These are phyloP conservation scores for Rhaphigaster nebulosa DNA, from an alignment of 2,888 invertebrate genomes.

Conservation along the genomic window DNA sequence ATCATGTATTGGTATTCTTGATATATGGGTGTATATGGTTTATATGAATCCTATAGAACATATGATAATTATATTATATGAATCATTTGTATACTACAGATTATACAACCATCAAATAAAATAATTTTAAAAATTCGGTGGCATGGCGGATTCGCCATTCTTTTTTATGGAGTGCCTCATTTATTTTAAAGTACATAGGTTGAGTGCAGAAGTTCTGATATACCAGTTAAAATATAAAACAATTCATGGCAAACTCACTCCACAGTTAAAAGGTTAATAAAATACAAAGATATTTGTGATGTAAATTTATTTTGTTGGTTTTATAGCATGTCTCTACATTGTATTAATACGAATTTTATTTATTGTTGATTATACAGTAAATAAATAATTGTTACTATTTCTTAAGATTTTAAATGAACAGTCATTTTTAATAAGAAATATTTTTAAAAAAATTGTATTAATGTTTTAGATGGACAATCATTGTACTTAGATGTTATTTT, in stretches of 20 bases:
- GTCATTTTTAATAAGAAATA: not conserved
- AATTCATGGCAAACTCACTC: not conserved
- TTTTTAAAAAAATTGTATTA: not conserved
- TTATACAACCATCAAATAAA: too few species aligned
- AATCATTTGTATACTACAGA: too few species aligned
- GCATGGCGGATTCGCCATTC: too few species aligned
- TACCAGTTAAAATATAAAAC: not conserved
- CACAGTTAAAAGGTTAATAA: not conserved
- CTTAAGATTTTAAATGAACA: not conserved
- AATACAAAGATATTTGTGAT: not conserved
- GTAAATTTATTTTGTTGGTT: not conserved
- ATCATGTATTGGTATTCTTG: too few species aligned
- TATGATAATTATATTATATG: too few species aligned
- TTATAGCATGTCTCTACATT: not conserved
- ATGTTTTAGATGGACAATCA: conserved; percentile 49
- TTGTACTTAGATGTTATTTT: conserved; percentile 38
- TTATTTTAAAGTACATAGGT: not conserved
- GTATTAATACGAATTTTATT: not conserved
- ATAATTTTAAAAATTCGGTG: too few species aligned
- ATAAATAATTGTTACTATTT: conserved; percentile 16
- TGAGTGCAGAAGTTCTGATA: not conserved
- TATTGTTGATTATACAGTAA: not conserved
- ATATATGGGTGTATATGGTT: too few species aligned
- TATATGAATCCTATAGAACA: too few species aligned
- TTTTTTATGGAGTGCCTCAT: too few species aligned